phyloP scores from a whole-genome alignment of 2,113 vertebrate species.

The Hipposideros armiger region DNA sequence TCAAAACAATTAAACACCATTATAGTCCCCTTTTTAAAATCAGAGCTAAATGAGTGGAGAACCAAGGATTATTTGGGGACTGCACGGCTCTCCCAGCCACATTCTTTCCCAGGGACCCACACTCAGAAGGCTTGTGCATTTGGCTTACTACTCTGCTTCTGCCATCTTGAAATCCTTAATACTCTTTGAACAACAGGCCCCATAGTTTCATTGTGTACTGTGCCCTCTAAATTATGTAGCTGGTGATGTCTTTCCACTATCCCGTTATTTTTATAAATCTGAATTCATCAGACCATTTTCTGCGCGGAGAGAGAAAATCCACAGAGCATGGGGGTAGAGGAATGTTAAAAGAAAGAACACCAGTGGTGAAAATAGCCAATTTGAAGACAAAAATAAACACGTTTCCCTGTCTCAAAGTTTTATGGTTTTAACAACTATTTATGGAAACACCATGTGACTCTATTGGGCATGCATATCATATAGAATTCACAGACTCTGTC shows the following conservation, averaged over 20 bases:
- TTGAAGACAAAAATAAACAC: slow-evolving; percentile 1
- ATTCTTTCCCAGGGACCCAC: neutral
- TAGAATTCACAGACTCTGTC: neutral
- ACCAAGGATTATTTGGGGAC: neutral
- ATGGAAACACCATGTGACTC: neutral
- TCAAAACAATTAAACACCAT: neutral
- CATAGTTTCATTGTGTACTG: neutral
- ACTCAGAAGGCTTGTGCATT: neutral
- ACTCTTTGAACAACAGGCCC: neutral
- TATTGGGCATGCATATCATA: neutral
- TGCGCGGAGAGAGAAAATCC: neutral
- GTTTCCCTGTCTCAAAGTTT: neutral
- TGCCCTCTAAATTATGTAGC: neutral
- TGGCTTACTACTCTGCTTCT: neutral
- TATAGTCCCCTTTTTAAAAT: too few species aligned
- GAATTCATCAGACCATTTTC: neutral
- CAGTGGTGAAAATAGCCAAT: neutral
- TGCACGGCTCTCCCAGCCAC: neutral
- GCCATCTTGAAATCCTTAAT: slow-evolving; percentile 27
- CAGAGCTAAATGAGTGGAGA: neutral
- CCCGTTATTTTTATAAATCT: neutral
- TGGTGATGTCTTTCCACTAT: neutral
- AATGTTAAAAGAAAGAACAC: neutral
- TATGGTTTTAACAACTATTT: neutral
- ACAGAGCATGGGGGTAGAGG: neutral